Evolutionary conservation across 2,797 vertebrate species (phyloP).

Genomic region (Setipinna tenuifilis): DNA sequence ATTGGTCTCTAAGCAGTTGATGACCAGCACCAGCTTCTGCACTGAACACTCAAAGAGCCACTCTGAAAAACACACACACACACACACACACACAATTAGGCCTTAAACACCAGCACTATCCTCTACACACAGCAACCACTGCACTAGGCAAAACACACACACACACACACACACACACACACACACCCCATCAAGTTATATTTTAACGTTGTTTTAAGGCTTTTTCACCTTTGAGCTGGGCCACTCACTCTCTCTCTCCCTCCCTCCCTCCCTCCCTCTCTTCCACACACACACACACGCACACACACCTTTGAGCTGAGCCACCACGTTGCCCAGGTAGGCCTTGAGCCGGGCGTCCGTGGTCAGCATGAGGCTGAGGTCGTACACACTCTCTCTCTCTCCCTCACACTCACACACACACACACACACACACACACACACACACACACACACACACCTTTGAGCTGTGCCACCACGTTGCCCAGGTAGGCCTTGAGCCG

Average conservation of each 20-base stretch:
- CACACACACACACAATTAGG: slow-evolving; percentile 28
- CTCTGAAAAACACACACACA: slow-evolving; percentile 69
- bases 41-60: slow-evolving; percentile 92
- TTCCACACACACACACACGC: neutral
- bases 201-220: too few relatives aligned
- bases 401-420: too few relatives aligned
- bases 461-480: slow-evolving; percentile 89
- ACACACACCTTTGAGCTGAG: slow-evolving; percentile 90
- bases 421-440: too few relatives aligned
- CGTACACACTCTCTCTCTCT: too few relatives aligned
- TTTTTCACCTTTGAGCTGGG: too few relatives aligned
- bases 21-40: slow-evolving; percentile 93
- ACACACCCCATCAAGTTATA: too few relatives aligned
- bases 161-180: neutral
- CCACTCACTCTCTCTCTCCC: too few relatives aligned
- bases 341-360: slow-evolving; percentile 87
- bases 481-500: slow-evolving; percentile 89
- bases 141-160: too few relatives aligned
- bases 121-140: too few relatives aligned
- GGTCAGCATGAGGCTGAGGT: slow-evolving; percentile 89
- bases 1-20: slow-evolving; percentile 86
- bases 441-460: too few relatives aligned
- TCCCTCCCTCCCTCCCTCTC: too few relatives aligned
- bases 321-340: slow-evolving; percentile 89
- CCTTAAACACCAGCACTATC: neutral